phyloP scores from a whole-genome alignment of 2,888 invertebrate species.

The Ethmia dodecea region DNA sequence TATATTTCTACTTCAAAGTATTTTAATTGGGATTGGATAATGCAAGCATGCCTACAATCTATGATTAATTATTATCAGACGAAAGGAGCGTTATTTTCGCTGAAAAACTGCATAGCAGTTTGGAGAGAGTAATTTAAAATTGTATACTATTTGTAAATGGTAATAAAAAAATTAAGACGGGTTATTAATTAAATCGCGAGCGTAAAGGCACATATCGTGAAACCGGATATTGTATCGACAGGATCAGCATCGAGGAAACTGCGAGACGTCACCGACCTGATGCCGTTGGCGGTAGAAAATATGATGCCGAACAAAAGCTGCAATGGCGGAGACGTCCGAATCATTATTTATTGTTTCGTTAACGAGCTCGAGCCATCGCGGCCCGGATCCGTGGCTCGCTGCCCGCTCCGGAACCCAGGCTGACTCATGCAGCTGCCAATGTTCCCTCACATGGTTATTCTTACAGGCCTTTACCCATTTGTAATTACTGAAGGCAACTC shows the following conservation, averaged over 20 bases:
- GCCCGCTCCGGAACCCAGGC: conserved; percentile 15
- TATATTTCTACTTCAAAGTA: too few species aligned
- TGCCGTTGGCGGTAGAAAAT: conserved; percentile 45
- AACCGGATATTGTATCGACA: conserved; percentile 35
- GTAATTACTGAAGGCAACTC: too few species aligned
- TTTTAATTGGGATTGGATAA: too few species aligned
- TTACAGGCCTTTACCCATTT: too few species aligned
- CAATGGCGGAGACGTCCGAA: conserved; percentile 55
- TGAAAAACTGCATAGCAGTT: too few species aligned
- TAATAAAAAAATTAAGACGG: too few species aligned
- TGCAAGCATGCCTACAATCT: too few species aligned
- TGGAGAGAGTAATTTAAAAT: too few species aligned
- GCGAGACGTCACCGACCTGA: conserved; percentile 35
- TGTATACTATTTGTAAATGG: too few species aligned
- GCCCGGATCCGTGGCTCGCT: conserved; percentile 32
- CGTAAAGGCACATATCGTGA: neutral
- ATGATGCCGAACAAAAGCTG: conserved; percentile 56
- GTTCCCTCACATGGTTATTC: neutral
- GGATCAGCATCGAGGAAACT: conserved; percentile 36
- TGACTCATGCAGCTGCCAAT: conserved; percentile 28
- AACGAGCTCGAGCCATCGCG: conserved; percentile 59
- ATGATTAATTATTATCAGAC: too few species aligned
- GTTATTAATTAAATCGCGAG: too few species aligned
- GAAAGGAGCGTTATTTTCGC: too few species aligned
- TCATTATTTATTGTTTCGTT: conserved; percentile 72